Evolutionary conservation across 1,140 invertebrate genomes (phyloP).

Genomic region (Drosophila sechellia): DNA sequence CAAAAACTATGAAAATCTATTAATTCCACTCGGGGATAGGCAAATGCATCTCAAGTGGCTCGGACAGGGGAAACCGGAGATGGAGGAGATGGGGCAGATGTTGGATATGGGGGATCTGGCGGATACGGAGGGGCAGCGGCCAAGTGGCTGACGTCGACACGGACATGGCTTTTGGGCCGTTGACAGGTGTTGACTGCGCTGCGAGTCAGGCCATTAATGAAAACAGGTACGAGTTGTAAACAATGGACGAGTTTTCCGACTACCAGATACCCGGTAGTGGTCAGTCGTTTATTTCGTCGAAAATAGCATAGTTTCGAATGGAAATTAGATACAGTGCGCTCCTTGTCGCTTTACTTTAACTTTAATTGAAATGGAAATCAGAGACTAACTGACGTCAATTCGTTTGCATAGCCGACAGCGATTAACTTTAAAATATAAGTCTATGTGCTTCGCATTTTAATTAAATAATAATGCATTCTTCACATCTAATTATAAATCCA

Average conservation of each 20-base stretch:
- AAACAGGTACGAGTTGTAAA: conserved; percentile 19
- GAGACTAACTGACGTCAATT: conserved; percentile 14
- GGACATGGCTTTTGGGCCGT: conserved; percentile 26
- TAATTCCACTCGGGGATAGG: conserved; percentile 47
- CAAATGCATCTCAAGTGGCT: conserved; percentile 56
- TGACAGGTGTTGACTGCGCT: conserved; percentile 45
- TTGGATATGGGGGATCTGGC: not conserved
- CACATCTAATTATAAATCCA: too few species aligned
- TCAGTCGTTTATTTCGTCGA: conserved; percentile 10
- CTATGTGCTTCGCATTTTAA: not conserved
- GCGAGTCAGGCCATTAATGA: conserved; percentile 38
- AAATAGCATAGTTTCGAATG: conserved; percentile 1
- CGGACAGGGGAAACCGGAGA: not conserved
- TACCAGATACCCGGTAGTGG: conserved; percentile 29
- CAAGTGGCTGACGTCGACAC: conserved; percentile 38
- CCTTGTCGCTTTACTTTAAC: not conserved
- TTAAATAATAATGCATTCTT: too few species aligned
- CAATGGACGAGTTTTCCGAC: conserved; percentile 24
- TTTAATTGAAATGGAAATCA: conserved; percentile 13
- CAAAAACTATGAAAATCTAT: conserved; percentile 38
- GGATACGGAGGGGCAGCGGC: conserved; percentile 1
- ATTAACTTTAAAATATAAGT: not conserved
- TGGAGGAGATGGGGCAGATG: too few species aligned
- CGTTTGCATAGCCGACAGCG: not conserved
- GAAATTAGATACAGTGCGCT: conserved; percentile 7